Evolutionary conservation across 1,140 invertebrate genomes (phyloP).

Genomic region (Ceratosolen fusciceps): DNA sequence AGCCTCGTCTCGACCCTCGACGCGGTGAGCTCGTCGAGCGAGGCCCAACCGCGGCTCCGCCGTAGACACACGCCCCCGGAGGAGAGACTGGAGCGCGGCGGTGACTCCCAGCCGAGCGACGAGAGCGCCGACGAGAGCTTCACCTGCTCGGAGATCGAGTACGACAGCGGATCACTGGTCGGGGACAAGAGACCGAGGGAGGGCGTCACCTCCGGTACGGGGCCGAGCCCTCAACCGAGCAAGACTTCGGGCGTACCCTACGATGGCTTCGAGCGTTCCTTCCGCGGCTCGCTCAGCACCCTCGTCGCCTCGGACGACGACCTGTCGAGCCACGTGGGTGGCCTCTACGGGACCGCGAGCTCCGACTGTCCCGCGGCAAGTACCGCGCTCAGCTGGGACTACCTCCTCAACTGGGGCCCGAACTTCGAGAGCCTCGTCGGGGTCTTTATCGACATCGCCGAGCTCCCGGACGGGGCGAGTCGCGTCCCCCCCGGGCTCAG

Average conservation of each 20-base stretch:
- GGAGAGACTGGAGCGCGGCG: constrained; percentile 75
- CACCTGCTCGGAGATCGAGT: constrained; percentile 98
- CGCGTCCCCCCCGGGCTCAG: constrained; percentile 76
- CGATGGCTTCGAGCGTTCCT: constrained; percentile 94
- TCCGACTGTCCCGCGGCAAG: constrained; percentile 80
- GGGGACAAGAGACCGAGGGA: constrained; percentile 80
- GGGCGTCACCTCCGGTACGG: constrained; percentile 69
- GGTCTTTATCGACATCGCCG: constrained; percentile 96
- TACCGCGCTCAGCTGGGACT: constrained; percentile 89
- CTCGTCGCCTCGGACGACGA: constrained; percentile 94
- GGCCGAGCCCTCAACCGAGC: constrained; percentile 72
- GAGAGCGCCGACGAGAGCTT: constrained; percentile 97
- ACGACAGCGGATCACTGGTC: constrained; percentile 88
- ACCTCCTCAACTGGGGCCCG: constrained; percentile 94
- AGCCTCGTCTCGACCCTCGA: constrained; percentile 93
- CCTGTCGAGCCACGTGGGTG: constrained; percentile 80
- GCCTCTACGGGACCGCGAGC: constrained; percentile 80
- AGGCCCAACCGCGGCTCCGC: constrained; percentile 80
- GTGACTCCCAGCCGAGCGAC: constrained; percentile 89
- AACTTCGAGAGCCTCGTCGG: constrained; percentile 95
- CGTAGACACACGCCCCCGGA: constrained; percentile 77
- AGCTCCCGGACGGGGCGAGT: constrained; percentile 87
- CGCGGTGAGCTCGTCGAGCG: constrained; percentile 92
- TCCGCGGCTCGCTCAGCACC: constrained; percentile 92
- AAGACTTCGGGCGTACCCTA: constrained; percentile 80